Conservation (phyloP, 2,797 vertebrate genomes). For the Discoglossus pictus region DNA sequence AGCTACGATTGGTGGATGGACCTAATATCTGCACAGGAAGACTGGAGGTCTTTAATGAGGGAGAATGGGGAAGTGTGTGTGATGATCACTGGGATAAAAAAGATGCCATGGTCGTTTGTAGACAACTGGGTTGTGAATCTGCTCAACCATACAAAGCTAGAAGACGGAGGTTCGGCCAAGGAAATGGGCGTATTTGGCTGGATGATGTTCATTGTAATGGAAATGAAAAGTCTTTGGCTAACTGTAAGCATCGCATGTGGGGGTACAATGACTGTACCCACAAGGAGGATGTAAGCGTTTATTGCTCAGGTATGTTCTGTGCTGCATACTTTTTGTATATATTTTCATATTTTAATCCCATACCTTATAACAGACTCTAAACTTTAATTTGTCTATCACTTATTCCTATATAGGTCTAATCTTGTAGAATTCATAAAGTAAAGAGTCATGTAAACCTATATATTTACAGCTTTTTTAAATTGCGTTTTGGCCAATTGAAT, state of each 20-base stretch:
- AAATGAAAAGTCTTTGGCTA: conserved; percentile 48
- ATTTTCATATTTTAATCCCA: too few species aligned
- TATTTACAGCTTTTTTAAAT: too few species aligned
- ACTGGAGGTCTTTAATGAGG: conserved; percentile 51
- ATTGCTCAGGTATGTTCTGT: conserved; percentile 49
- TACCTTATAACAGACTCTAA: too few species aligned
- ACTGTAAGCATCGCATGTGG: conserved; percentile 56
- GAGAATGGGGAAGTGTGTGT: conserved; percentile 59
- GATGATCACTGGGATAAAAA: conserved; percentile 54
- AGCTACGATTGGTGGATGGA: conserved; percentile 48
- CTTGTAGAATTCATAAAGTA: too few species aligned
- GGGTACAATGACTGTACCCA: conserved; percentile 55
- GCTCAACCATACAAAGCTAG: fast-evolving
- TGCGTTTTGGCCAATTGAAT: too few species aligned
- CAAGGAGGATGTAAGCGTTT: conserved; percentile 53
- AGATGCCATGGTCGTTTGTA: conserved; percentile 51
- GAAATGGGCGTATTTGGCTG: conserved; percentile 56
- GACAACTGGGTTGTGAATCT: conserved; percentile 52
- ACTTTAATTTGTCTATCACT: too few species aligned
- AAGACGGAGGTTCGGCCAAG: conserved; percentile 17
- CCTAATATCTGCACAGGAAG: conserved; percentile 11
- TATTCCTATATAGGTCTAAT: too few species aligned
- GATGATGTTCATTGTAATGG: conserved; percentile 56
- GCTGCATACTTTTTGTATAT: background rate
- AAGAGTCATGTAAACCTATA: too few species aligned